Base-by-base conservation (phyloP, 2,113 vertebrate genomes). In the Perccottus glenii region DNA sequence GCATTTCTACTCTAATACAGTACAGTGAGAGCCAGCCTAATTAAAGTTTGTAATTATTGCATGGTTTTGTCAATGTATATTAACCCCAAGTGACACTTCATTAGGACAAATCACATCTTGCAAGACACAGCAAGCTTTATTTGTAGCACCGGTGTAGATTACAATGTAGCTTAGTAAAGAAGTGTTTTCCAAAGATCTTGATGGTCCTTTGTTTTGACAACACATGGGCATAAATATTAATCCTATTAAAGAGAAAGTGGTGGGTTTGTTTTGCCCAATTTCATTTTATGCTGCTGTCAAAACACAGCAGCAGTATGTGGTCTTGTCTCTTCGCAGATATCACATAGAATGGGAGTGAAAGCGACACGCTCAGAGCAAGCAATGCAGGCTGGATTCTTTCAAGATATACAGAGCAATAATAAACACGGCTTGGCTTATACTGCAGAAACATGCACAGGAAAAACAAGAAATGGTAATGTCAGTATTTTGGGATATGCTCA, bases 201-300 rank as follows among this genome's bases (percentile, higher is more conserved):
- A 12, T 73, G 69, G 64, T 60, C 40, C 67, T 75, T 75, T 75
- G 63, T 64, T 58, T 33, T 40, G 36, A 27, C 75, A 46, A 64
- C 61, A 70, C 78, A 36, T 73, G 53, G 81, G 53, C 10, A 75
- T 83, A 84, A 73, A 74, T 64, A 16, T 79, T 57, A 75, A 79
- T 51, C 63, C 32, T 35, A 59, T 36, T 33, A 32, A 62, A 53
- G 68, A 52, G 50, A 58, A 35, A 75, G 11, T 64, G 64, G 61
- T 64, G 49, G 70, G 35, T 67, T 49, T 69, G 44, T 78, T 55
- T 84, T 75, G 61, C 65, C 49, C 38, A 11, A 49, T 60, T 64
- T 33, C 7, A 58, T 62, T 48, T 57, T 27, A 36, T 61, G 69
- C 47, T 60, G 67, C 61, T 67, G 76, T 68, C 64, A 71, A 64